phyloP scores from a whole-genome alignment of 2,113 vertebrate genomes.

The Geococcyx californianus region DNA sequence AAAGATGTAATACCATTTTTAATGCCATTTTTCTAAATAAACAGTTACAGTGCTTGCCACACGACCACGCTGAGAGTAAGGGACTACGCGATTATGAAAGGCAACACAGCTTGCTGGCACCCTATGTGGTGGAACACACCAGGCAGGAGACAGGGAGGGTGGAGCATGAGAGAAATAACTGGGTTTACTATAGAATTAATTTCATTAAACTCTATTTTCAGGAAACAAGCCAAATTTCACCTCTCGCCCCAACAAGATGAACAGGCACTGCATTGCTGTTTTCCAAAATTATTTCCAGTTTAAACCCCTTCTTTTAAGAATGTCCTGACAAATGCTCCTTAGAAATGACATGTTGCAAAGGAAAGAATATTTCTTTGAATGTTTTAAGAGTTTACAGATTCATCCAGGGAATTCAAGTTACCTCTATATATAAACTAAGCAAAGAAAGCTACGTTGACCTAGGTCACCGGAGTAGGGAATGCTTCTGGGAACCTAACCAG shows the following conservation, averaged over 20 bases:
- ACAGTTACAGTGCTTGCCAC: background rate
- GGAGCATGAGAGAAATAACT: background rate
- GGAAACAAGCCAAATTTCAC: background rate
- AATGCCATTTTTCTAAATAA: conserved; percentile 1
- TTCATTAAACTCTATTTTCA: background rate
- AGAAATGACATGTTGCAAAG: background rate
- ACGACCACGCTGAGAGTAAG: background rate
- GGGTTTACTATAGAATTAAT: background rate
- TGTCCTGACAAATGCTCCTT: background rate
- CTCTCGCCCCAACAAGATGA: background rate
- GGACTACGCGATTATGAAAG: background rate
- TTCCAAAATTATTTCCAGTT: background rate
- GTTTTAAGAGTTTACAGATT: background rate
- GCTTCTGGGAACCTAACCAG: background rate
- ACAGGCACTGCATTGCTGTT: background rate
- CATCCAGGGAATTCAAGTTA: background rate
- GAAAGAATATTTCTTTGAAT: background rate
- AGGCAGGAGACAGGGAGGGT: background rate
- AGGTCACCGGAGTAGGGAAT: background rate
- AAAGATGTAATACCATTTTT: background rate
- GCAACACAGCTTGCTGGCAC: background rate
- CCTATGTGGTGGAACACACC: fast-evolving
- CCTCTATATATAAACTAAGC: background rate
- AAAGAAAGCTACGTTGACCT: background rate
- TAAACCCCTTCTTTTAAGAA: background rate